These are phyloP conservation scores for Aythya fuligula DNA, from an alignment of 2,797 vertebrate species.

Conservation along the genomic window DNA sequence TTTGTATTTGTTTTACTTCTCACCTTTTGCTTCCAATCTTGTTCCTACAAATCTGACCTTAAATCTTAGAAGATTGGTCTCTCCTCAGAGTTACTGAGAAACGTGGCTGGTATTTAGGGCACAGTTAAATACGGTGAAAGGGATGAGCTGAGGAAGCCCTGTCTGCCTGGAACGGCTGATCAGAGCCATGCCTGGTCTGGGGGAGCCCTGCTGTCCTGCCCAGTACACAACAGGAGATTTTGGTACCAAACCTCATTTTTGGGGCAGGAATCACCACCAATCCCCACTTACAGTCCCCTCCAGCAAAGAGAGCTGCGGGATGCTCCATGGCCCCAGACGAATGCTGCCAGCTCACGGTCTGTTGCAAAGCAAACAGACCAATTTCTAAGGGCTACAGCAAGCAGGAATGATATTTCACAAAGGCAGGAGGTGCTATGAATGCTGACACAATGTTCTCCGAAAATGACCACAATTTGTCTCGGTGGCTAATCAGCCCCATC, in stretches of 20 bases:
- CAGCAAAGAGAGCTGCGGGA: background rate
- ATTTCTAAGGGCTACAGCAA: background rate
- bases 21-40: slow-evolving; percentile 45
- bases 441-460: background rate
- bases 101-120: background rate
- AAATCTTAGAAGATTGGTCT: background rate
- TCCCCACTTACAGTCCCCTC: background rate
- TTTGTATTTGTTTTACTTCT: slow-evolving; percentile 47
- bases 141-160: background rate
- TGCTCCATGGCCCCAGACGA: accelerated
- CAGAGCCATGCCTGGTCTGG: accelerated
- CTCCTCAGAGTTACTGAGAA: background rate
- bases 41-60: slow-evolving; percentile 25
- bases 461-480: slow-evolving; percentile 11
- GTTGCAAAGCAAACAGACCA: background rate
- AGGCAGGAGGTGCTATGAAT: background rate
- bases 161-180: background rate
- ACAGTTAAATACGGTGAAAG: background rate
- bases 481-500: background rate
- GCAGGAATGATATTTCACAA: background rate
- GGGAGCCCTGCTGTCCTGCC: background rate
- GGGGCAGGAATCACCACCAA: background rate
- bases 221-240: background rate
- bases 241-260: background rate
- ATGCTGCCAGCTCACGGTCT: background rate